Percentiles rank a stretch among this genome's conserved stretches.
These are phyloP conservation scores for Sphyrna mokarran DNA, from an alignment of 2,113 vertebrate species.

Conservation along the genomic window DNA sequence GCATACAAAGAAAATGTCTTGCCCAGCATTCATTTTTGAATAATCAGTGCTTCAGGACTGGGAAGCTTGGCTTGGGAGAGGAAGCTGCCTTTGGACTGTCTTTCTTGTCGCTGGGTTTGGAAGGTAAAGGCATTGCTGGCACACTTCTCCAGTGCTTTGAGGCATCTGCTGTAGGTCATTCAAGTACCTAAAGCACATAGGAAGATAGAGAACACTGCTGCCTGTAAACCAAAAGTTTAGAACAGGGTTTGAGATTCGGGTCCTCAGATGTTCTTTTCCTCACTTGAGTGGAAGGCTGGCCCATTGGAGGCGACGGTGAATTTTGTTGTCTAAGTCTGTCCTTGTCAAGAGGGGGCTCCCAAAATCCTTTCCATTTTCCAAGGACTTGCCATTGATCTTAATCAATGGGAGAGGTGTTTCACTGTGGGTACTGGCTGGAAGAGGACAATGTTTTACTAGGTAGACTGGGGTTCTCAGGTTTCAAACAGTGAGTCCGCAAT, in stretches of 20 bases:
- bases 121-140: no score
- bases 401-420: neutral
- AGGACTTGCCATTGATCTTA: neutral
- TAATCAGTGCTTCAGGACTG: no score
- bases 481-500: no score
- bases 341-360: neutral
- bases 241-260: neutral
- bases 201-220: neutral
- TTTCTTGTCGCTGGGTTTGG: no score
- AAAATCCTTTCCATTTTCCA: neutral
- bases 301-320: neutral
- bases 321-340: neutral
- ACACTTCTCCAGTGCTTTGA: neutral
- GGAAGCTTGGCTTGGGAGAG: no score
- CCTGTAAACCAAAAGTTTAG: neutral
- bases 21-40: no score
- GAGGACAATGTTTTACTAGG: neutral
- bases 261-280: neutral
- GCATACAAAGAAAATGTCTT: no score
- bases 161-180: neutral
- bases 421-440: neutral
- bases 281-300: neutral
- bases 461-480: no score
- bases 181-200: neutral
- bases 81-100: no score